These are phyloP conservation scores for Armadillidium nasatum DNA, from an alignment of 1,140 invertebrate genomes.

Conservation along the genomic window DNA sequence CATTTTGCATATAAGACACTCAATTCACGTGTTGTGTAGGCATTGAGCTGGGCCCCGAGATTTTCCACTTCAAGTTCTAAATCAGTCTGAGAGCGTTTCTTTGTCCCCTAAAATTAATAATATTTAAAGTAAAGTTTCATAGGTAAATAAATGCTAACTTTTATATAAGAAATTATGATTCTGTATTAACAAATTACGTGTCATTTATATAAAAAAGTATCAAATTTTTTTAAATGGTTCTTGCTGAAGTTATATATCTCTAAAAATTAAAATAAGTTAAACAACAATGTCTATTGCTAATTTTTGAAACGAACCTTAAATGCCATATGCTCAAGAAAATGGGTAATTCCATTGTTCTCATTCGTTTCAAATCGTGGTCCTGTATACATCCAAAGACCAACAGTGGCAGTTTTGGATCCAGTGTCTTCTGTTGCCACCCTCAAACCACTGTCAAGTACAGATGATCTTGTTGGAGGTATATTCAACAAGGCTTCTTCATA, in stretches of 20 bases:
- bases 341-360: constrained; percentile 95
- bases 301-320: constrained; percentile 66
- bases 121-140: not conserved
- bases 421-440: constrained; percentile 93
- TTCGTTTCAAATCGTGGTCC: constrained; percentile 93
- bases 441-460: constrained; percentile 82
- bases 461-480: constrained; percentile 84
- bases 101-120: constrained; percentile 66
- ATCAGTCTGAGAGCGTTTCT: constrained; percentile 89
- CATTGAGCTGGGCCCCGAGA: constrained; percentile 97
- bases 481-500: constrained; percentile 59
- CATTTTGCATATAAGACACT: constrained; percentile 99
- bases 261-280: not conserved
- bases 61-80: constrained; percentile 98
- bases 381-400: constrained; percentile 98
- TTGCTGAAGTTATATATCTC: not conserved
- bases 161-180: not conserved
- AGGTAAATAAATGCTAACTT: not conserved
- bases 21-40: constrained; percentile 97
- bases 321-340: constrained; percentile 99
- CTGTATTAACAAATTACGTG: not conserved
- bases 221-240: not conserved
- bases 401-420: constrained; percentile 89
- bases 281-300: not conserved
- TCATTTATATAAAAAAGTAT: not conserved